Conservation (phyloP, 2,797 vertebrate genomes). For the Vipera latastei region DNA sequence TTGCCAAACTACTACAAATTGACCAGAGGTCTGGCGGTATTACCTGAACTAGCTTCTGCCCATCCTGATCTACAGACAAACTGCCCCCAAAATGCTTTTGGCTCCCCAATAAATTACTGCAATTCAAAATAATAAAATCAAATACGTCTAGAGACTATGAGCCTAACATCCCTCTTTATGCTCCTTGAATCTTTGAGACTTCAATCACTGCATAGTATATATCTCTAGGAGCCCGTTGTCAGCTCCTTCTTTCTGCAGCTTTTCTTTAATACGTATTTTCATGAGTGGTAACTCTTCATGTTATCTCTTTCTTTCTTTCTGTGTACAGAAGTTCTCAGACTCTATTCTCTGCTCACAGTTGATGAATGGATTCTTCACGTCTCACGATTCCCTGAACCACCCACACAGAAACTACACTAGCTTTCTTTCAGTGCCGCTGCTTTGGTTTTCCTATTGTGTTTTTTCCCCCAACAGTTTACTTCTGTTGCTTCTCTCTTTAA, state of each 20-base stretch:
- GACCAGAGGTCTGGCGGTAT: not conserved
- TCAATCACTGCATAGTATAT: not conserved
- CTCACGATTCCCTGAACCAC: not conserved
- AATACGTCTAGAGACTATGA: not conserved
- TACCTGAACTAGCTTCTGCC: not conserved
- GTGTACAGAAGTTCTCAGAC: too few species aligned
- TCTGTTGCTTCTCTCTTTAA: not conserved
- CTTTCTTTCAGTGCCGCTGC: not conserved
- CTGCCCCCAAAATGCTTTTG: not conserved
- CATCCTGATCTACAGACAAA: not conserved
- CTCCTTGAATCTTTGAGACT: not conserved
- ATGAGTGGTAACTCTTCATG: not conserved
- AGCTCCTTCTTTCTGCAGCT: not conserved
- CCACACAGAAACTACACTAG: not conserved
- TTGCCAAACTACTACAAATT: not conserved
- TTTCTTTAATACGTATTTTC: not conserved
- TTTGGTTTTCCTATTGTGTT: not conserved
- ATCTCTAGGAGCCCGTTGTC: not conserved
- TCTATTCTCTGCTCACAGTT: not conserved
- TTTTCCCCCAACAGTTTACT: not conserved
- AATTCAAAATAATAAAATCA: not conserved
- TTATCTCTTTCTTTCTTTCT: not conserved
- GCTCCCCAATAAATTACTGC: not conserved
- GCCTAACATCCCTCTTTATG: not conserved
- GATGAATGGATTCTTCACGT: too few species aligned